Percentiles rank a stretch among this genome's conserved stretches.
Conservation (phyloP, 2,113 vertebrate species). For the Nothocercus nigrocapillus region DNA sequence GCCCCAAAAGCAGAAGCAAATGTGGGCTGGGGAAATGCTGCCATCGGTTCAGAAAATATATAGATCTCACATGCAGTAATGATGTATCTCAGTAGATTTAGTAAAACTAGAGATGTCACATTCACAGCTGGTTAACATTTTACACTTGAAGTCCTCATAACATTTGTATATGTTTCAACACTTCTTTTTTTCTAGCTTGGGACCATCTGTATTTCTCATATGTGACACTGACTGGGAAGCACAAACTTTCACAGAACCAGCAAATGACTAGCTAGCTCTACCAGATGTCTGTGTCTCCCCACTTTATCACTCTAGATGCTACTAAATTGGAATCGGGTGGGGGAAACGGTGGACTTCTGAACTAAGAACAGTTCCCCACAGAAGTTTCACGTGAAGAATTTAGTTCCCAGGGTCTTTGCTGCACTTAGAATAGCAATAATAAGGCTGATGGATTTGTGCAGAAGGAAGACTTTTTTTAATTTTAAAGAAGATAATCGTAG, state of each 20-base stretch:
- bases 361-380: neutral
- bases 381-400: slow-evolving; percentile 33
- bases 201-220: slow-evolving; percentile 60
- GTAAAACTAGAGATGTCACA: slow-evolving; percentile 62
- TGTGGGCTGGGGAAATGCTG: neutral
- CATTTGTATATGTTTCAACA: slow-evolving; percentile 64
- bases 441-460: slow-evolving; percentile 10
- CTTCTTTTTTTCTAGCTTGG: neutral
- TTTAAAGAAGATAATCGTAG: slow-evolving; percentile 19
- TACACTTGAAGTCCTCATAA: slow-evolving; percentile 40
- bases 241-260: slow-evolving; percentile 56
- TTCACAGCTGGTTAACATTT: slow-evolving; percentile 62
- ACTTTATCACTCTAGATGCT: slow-evolving; percentile 27
- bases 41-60: neutral
- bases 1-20: slow-evolving; percentile 11
- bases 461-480: neutral
- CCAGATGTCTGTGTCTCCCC: slow-evolving; percentile 59
- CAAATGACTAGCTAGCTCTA: slow-evolving; percentile 58
- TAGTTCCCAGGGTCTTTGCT: slow-evolving; percentile 26
- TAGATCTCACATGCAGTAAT: slow-evolving; percentile 28
- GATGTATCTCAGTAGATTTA: slow-evolving; percentile 41
- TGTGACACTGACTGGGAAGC: slow-evolving; percentile 58
- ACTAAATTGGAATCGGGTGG: slow-evolving; percentile 55
- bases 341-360: neutral
- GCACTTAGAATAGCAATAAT: neutral